Percentiles rank a stretch among this genome's conserved stretches.
These are phyloP conservation scores for Limnodromus scolopaceus DNA, from an alignment of 2,797 vertebrate genomes.

Conservation along the genomic window DNA sequence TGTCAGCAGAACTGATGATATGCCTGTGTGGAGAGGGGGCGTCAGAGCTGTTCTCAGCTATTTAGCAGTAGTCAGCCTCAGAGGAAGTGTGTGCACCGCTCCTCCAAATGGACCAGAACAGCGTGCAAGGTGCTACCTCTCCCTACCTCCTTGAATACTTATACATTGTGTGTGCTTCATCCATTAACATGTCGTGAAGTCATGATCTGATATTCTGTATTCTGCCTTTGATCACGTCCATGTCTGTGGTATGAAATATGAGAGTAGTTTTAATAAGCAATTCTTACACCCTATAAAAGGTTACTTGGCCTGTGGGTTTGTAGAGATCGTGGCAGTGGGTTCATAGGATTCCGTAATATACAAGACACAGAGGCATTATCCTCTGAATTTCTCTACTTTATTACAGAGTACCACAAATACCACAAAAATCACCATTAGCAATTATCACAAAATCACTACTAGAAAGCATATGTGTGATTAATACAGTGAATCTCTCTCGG, in stretches of 20 bases:
- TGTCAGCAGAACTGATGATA: neutral
- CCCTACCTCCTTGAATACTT: neutral
- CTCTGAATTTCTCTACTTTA: neutral
- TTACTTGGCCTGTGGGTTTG: neutral
- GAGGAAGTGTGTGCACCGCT: neutral
- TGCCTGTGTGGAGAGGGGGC: neutral
- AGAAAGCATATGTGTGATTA: neutral
- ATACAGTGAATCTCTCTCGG: neutral
- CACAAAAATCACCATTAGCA: neutral
- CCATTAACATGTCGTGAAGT: neutral
- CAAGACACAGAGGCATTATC: neutral
- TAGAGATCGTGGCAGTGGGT: accelerated
- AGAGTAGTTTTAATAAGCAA: neutral
- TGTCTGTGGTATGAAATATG: neutral
- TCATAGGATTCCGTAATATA: neutral
- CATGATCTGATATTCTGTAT: neutral
- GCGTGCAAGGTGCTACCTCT: neutral
- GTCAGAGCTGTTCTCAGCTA: neutral
- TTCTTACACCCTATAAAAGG: neutral
- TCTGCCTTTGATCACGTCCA: neutral
- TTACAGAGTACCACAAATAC: neutral
- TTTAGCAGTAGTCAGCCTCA: neutral
- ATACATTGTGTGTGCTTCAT: neutral
- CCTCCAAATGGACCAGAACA: neutral
- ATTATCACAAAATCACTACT: neutral